These are phyloP conservation scores for Camelus dromedarius DNA, from an alignment of 2,113 vertebrate species.

Conservation along the genomic window DNA sequence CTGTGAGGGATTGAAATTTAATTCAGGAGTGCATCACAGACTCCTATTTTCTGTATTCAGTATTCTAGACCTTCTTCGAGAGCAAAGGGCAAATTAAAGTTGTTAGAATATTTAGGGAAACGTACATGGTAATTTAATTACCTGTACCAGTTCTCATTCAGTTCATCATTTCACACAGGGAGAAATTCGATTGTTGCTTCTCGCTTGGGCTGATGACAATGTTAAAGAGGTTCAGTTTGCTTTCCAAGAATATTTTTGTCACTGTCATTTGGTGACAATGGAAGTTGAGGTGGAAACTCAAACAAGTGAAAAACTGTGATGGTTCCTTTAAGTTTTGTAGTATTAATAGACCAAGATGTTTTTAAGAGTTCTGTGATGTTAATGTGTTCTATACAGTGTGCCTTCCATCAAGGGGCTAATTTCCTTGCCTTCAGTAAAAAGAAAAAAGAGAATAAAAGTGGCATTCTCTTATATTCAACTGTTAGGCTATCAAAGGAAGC, in stretches of 20 bases:
- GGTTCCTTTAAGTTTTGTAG: constrained; percentile 73
- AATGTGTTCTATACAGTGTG: constrained; percentile 8
- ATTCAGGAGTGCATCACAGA: background rate
- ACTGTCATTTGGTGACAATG: constrained; percentile 38
- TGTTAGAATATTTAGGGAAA: background rate
- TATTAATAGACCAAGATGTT: constrained; percentile 61
- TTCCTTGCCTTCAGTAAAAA: constrained; percentile 77
- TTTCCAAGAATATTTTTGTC: constrained; percentile 59
- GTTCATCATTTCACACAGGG: background rate
- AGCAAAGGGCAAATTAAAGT: background rate
- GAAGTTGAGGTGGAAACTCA: background rate
- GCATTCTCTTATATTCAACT: constrained; percentile 77
- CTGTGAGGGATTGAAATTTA: constrained; percentile 4
- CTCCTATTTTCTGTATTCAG: background rate
- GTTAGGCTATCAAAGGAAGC: constrained; percentile 81
- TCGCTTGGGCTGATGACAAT: constrained; percentile 15
- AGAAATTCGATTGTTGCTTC: constrained; percentile 21
- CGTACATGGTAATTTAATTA: background rate
- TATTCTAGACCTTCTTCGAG: background rate
- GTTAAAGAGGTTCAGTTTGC: constrained; percentile 7
- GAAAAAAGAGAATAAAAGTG: constrained; percentile 69
- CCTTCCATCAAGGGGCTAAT: constrained; percentile 83
- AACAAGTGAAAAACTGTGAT: constrained; percentile 59
- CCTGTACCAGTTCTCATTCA: background rate
- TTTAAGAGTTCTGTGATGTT: constrained; percentile 70